Base-by-base conservation (phyloP, 2,797 vertebrate genomes). In the Gymnoscopelus braueri region DNA sequence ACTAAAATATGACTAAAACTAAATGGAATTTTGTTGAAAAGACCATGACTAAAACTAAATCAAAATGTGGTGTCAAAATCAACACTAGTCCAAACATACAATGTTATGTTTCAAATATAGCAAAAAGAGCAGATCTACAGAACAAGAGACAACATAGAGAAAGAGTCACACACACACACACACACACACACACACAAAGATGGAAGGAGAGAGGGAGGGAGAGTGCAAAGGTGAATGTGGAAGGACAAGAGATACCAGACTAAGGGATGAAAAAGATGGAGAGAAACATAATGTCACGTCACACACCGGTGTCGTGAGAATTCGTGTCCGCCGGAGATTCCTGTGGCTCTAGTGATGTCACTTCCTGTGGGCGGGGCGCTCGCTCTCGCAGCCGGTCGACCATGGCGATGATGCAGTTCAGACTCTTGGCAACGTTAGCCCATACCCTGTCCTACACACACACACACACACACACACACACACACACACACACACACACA, bases 391-490 rank as follows among this genome's bases (percentile, higher is more conserved):
- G 86, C 56, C 95, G 94, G 80, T 98, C 96, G 56, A 93, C 95
- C 95, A 95, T 95, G 39, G 91, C 94, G 50, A 97, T 93, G 78
- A 99, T 90, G 60, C 95, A 97, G 90, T 95, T 95, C 74, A 98
- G 92, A 80, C 95, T 96, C 85, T 95, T 96, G 11, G 95, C 95
- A 47, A 98, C 94, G 0, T 93, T 97, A 35, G 91, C 94, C 97
- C 96, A 98, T 69, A 94, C 93, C 71, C 94, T 95, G 87, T 98
- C 97, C 97, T 98, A 89, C 78, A 96, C 92, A 79, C 59, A 93
- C 78, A 92, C 70, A 77, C 19, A 19, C 79, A 58, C 54, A 69
- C 48, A 66, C 5, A 57, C n/a, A 64, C 48, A 67, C 56, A 67
- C 55, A 51, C 26, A 64, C 26, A 64, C 62, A 54, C 49, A 65